Evolutionary conservation across 2,113 vertebrate species (phyloP).

Genomic region (Carettochelys insculpta): DNA sequence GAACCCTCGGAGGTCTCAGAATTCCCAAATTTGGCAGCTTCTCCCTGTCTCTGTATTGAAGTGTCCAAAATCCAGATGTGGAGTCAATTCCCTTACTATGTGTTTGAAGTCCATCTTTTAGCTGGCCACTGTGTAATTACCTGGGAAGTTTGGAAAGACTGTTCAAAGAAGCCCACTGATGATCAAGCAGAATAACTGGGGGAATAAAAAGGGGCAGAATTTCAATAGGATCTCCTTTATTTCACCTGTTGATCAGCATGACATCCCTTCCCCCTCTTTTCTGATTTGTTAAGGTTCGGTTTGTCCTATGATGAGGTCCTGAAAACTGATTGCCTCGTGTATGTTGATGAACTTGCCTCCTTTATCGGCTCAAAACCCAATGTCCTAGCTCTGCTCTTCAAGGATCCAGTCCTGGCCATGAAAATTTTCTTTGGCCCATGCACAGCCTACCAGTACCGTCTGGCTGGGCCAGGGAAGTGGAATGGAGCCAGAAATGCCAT

Average conservation of each 20-base stretch:
- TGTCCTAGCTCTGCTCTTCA: constrained; percentile 75
- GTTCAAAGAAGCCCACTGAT: background rate
- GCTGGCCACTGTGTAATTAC: background rate
- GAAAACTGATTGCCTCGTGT: constrained; percentile 80
- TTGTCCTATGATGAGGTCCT: constrained; percentile 83
- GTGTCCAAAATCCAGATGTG: background rate
- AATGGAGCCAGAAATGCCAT: constrained; percentile 84
- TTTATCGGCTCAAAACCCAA: constrained; percentile 78
- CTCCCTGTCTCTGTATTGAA: accelerated
- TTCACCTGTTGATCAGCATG: background rate
- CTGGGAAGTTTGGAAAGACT: background rate
- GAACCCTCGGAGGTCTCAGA: background rate
- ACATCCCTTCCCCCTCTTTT: background rate
- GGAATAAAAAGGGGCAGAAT: background rate
- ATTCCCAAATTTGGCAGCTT: background rate
- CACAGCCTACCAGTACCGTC: constrained; percentile 84
- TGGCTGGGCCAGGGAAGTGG: constrained; percentile 85
- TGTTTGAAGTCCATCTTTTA: background rate
- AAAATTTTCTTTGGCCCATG: constrained; percentile 80
- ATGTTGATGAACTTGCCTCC: constrained; percentile 84
- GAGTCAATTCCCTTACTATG: background rate
- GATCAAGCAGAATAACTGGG: accelerated
- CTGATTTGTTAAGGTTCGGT: constrained; percentile 80
- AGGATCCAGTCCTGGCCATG: constrained; percentile 79
- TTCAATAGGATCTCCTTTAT: background rate